Evolutionary conservation across 2,113 vertebrate species (phyloP), one percentile per base, ranked within the genome.

Genomic region (Parotia lawesii): DNA sequence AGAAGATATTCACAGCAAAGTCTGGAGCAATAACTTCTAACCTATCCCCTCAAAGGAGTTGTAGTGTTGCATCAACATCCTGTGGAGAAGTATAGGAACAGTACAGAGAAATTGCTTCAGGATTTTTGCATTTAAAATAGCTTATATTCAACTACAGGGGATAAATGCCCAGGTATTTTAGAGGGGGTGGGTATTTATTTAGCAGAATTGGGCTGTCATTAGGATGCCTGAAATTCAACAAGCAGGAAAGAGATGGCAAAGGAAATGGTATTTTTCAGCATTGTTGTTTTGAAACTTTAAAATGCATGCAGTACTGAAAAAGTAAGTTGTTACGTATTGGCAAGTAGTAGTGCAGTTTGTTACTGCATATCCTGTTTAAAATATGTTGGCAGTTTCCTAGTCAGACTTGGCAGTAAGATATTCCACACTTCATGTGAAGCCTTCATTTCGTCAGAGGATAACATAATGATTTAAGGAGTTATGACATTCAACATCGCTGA

Each of bases 381-480:
- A 77, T 6, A n/a, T 45, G 29, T 40, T 92, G 64, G 12, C 21
- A 75, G 22, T 72, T 83, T 61, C 42, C n/a, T 71, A 64, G 58
- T 77, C 67, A 45, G 31, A 74, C 23, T 54, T 80, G 60, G 79
- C 50, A 92, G 60, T 8, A 66, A 66, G 38, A 31, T 71, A 74
- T 72, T 93, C 56, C 85, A 29, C 21, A 16, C 42, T 81, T 94
- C 21, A 56, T 47, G 35, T 48, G 53, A 85, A 64, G 9, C 22
- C 3, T 70, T 81, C 33, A n/a, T 87, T 86, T 89, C 73, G 79
- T 42, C 37, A 37, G 21, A 53, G 20, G 45, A 23, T 56, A 92
- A 69, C 37, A 67, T 74, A 51, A 56, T 74, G 61, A 64, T 81
- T 91, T 94, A 95, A 96, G 42, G 13, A 88, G 56, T 77, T 62